phyloP scores from a whole-genome alignment of 1,140 invertebrate genomes.

The Drosophila pseudoananassae region DNA sequence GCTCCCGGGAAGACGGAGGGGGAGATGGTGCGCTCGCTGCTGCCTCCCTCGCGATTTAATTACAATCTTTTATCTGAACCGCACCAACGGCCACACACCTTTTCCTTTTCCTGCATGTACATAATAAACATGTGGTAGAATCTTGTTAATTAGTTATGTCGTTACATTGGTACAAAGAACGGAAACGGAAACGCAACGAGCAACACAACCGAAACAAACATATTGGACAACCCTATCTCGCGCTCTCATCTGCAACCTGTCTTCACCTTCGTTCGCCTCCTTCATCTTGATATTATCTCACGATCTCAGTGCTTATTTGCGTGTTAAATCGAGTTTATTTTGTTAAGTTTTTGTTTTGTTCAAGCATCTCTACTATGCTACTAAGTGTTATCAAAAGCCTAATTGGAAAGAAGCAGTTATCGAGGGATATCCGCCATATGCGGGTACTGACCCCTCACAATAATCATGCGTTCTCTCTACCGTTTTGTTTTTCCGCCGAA shows the following conservation, averaged over 20 bases:
- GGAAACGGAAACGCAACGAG: conserved; percentile 62
- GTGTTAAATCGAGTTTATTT: conserved; percentile 45
- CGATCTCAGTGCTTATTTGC: conserved; percentile 1
- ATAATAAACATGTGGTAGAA: conserved; percentile 79
- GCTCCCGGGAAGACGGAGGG: conserved; percentile 43
- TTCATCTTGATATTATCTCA: conserved; percentile 14
- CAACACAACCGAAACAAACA: conserved; percentile 54
- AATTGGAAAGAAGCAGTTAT: conserved; percentile 30
- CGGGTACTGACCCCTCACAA: conserved; percentile 12
- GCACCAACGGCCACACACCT: conserved; percentile 74
- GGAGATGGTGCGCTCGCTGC: conserved; percentile 50
- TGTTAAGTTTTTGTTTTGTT: conserved; percentile 40
- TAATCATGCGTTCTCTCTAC: conserved; percentile 49
- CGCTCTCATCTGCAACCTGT: conserved; percentile 2
- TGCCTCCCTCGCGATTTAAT: conserved; percentile 46
- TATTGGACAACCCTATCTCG: conserved; percentile 7
- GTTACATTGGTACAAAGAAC: conserved; percentile 59
- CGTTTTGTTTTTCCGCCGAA: conserved; percentile 46
- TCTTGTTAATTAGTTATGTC: conserved; percentile 73
- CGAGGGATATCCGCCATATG: conserved; percentile 3
- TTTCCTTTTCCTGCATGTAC: conserved; percentile 68
- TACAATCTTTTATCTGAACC: conserved; percentile 57
- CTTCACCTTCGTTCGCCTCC: conserved; percentile 19
- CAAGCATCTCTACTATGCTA: conserved; percentile 40
- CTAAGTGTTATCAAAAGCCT: conserved; percentile 45